phyloP scores from a whole-genome alignment of 2,113 vertebrate genomes.

The Odontesthes bonariensis region DNA sequence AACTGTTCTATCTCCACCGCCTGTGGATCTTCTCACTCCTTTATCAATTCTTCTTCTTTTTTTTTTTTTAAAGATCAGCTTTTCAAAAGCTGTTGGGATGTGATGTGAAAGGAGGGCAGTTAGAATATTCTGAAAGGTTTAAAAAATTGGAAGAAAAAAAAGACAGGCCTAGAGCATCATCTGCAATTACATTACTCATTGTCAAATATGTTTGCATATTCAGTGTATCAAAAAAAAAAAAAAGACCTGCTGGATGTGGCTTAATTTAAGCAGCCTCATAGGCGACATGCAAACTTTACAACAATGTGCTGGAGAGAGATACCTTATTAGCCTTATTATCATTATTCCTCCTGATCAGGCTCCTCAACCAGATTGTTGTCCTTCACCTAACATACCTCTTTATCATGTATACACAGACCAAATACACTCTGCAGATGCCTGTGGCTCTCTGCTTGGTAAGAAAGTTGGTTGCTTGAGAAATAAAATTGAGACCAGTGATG shows the following conservation, averaged over 20 bases:
- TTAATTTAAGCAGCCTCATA: slow-evolving; percentile 79
- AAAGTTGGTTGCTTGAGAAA: slow-evolving; percentile 52
- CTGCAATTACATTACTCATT: slow-evolving; percentile 71
- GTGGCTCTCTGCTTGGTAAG: slow-evolving; percentile 40
- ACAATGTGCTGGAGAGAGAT: slow-evolving; percentile 81
- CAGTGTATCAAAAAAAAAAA: slow-evolving; percentile 53
- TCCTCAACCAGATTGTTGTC: slow-evolving; percentile 72
- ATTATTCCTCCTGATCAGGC: slow-evolving; percentile 58
- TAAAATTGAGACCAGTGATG: slow-evolving; percentile 48
- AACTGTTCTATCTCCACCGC: slow-evolving; percentile 49
- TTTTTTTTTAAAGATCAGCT: slow-evolving; percentile 70
- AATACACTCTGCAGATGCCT: slow-evolving; percentile 51
- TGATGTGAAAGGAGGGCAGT: slow-evolving; percentile 65
- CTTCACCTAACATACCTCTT: slow-evolving; percentile 73
- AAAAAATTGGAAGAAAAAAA: slow-evolving; percentile 36
- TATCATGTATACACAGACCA: slow-evolving; percentile 72
- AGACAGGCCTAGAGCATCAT: slow-evolving; percentile 72
- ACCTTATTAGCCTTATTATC: slow-evolving; percentile 77
- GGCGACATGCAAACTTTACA: slow-evolving; percentile 68
- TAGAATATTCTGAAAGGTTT: slow-evolving; percentile 68
- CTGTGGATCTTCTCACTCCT: slow-evolving; percentile 58
- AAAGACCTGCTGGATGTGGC: slow-evolving; percentile 70
- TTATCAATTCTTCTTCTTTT: slow-evolving; percentile 75
- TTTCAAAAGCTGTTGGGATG: slow-evolving; percentile 73
- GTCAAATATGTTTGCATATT: slow-evolving; percentile 78